Conservation (phyloP, 2,797 vertebrate genomes). For the Falco cherrug region DNA sequence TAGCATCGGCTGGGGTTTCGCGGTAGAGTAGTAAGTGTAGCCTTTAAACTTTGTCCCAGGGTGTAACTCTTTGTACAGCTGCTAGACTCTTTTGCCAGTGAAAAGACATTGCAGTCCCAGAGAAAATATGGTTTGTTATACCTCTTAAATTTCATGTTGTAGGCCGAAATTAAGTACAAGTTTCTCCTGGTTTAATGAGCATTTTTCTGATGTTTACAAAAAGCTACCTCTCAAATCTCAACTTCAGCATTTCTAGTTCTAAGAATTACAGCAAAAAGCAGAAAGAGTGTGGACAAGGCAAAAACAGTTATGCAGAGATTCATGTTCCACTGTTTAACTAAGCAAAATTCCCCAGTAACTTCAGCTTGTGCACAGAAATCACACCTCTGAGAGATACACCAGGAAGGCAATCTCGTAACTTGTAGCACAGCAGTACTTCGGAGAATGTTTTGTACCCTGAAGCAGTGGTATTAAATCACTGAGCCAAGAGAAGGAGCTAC, state of each 20-base stretch:
- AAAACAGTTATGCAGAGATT: not conserved
- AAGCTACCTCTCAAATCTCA: not conserved
- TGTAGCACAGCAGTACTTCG: not conserved
- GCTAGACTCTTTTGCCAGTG: not conserved
- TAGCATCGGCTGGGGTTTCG: not conserved
- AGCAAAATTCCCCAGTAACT: not conserved
- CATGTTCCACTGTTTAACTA: not conserved
- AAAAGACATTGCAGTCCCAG: not conserved
- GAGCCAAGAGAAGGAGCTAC: not conserved
- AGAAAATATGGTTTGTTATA: not conserved
- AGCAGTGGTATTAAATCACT: not conserved
- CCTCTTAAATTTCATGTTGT: not conserved
- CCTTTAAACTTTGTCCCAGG: not conserved
- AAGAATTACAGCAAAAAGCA: not conserved
- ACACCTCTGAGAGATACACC: not conserved
- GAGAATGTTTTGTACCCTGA: not conserved
- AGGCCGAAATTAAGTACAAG: not conserved
- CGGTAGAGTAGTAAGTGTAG: not conserved
- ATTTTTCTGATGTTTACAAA: not conserved
- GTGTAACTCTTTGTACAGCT: not conserved
- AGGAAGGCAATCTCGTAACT: not conserved
- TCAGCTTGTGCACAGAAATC: not conserved
- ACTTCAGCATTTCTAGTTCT: not conserved
- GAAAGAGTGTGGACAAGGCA: not conserved
- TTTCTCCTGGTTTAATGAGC: not conserved